phyloP scores from a whole-genome alignment of 2,113 vertebrate genomes.

The Paradisaea rubra region DNA sequence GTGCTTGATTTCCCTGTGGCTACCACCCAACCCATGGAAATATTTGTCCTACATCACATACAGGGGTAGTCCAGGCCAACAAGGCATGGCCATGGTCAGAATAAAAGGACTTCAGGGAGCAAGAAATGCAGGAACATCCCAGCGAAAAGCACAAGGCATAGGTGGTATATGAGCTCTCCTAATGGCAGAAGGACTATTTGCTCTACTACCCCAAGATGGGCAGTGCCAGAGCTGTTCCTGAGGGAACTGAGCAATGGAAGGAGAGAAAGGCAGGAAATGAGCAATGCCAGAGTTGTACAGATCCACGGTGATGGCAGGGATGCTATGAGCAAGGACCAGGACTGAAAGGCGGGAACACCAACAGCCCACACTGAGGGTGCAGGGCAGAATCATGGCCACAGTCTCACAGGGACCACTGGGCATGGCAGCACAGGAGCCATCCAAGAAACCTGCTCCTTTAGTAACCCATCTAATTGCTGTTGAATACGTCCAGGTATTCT shows the following conservation, averaged over 20 bases:
- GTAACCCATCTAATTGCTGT: background rate
- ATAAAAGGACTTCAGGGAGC: background rate
- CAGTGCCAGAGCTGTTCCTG: background rate
- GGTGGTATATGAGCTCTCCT: background rate
- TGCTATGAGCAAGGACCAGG: background rate
- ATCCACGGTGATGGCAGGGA: background rate
- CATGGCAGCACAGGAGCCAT: background rate
- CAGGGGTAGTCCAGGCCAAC: background rate
- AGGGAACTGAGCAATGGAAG: background rate
- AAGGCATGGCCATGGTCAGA: background rate
- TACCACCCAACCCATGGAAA: background rate
- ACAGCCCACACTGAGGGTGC: background rate
- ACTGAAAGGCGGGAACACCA: background rate
- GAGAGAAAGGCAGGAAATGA: background rate
- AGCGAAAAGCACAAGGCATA: background rate
- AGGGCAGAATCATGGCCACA: background rate
- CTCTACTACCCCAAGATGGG: background rate
- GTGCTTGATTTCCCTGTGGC: background rate
- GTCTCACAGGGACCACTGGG: background rate
- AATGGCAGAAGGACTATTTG: background rate
- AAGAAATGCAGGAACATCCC: background rate
- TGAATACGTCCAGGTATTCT: background rate
- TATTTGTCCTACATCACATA: background rate
- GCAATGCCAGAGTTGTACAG: background rate
- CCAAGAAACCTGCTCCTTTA: background rate